Base-by-base conservation (phyloP, 1,140 invertebrate species). In the Drosophila insularis region DNA sequence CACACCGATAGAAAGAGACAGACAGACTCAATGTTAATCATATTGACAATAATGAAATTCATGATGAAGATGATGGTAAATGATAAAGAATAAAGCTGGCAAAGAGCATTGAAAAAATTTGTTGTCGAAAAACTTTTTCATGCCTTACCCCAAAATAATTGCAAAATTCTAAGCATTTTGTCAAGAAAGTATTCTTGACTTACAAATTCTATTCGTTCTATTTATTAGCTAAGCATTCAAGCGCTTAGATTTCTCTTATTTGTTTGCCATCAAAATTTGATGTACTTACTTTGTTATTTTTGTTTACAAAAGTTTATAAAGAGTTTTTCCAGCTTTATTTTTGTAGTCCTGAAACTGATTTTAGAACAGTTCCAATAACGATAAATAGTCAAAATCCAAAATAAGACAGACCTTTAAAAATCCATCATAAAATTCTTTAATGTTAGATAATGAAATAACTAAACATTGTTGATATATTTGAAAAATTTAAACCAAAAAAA, bases 171-270 rank as follows among this genome's bases (percentile, higher is more conserved):
- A 63, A n/a, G 54, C 69, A 73, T 78, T 78, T 78, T 71, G 61
- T 56, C 43, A 4, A 56, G 14, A 54, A 59, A 50, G 43, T 50
- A 50, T 50, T 76, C 69, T 76, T 23, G 58, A 75, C 46, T 59
- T 8, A 27, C 32, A 75, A 75, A 75, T 75, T 40, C 32, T 53
- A 72, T 68, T 75, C 75, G 64, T 68, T 56, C 54, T 56, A 56
- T 56, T 76, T 80, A 81, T 81, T 81, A 81, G 78, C 68, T 65
- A 81, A 81, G 81, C 73, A 81, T 81, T 70, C 74, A 81, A 74
- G 71, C 74, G 78, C 66, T 70, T 58, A 63, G 63, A 74, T 77
- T 81, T 55, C 55, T 23, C 31, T 43, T n/a, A 37, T 17, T 8
- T 43, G 63, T 17, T 21, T 50, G 43, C 23, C 23, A 4, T 19